Evolutionary conservation across 37 sponge, comb jelly and placozoan species (phyloP), one percentile per base, ranked within the genome.

Genomic region (Mnemiopsis leidyi): DNA sequence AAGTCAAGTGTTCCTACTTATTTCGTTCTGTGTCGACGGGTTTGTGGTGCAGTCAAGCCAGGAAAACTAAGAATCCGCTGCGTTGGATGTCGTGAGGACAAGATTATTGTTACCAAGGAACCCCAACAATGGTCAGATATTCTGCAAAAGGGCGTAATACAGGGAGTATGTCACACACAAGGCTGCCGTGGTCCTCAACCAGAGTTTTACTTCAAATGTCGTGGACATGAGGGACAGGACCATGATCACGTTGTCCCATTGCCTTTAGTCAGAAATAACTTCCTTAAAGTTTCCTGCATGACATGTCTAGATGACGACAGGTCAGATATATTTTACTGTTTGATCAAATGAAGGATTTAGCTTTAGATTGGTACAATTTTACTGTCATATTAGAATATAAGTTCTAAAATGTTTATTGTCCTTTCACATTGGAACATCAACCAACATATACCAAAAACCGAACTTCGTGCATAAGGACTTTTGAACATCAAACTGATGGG

Each of bases 61-160:
- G 98, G 97, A 18, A 97, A 96, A 38, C 92, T 97, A 68, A 94
- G 98, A 1, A 96, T 96, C 2, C 93, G 97, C 0, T 97, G 98
- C 94, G 94, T 95, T 1, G 82, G 92, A 23, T 97, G 98, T 83
- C 95, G 93, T 28, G 94, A 95, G 28, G 92, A 76, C 0, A 68
- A 93, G n/a, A 94, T 97, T 92, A 76, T 95, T 0, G 94, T 97
- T 23, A 21, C 76, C 0, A 40, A 67, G 40, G 93, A 93, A 68
- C 93, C 93, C 1, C 90, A 85, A 2, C 79, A 77, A 20, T 77
- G 79, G 79, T 77, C 79, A 16, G 79, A 77, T 32, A 77, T 77
- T 18, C 79, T 77, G 34, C 36, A 77, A 32, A 34, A 13, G 3
- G 79, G 79, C 1, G 1, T 33, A 32, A 77, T 77, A 1, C 79